These are phyloP conservation scores for Nothocercus julius DNA, from an alignment of 2,113 vertebrate species.

Conservation along the genomic window DNA sequence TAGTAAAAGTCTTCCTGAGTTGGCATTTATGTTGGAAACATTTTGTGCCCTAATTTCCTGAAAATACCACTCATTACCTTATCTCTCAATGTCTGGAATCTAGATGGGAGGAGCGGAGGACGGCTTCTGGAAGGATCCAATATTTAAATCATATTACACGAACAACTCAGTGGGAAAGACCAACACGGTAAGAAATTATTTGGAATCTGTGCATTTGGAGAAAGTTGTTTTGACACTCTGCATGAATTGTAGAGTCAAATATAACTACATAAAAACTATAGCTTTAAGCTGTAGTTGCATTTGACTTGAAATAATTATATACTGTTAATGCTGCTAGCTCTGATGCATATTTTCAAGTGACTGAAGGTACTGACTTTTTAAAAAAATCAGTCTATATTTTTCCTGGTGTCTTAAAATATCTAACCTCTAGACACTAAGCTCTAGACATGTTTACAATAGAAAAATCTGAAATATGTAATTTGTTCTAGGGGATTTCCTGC, in stretches of 20 bases:
- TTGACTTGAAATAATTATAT: not conserved
- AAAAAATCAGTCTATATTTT: not conserved
- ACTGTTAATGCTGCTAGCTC: not conserved
- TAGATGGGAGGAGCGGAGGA: conserved; percentile 96
- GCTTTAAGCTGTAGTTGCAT: not conserved
- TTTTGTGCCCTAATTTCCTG: conserved; percentile 62
- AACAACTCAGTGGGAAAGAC: conserved; percentile 95
- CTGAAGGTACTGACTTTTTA: not conserved
- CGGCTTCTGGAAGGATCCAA: conserved; percentile 93
- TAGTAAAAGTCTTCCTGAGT: conserved; percentile 48
- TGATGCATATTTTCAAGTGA: not conserved
- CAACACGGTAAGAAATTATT: conserved; percentile 85
- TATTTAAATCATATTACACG: conserved; percentile 96
- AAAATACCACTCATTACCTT: conserved; percentile 59
- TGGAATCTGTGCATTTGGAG: fast-evolving
- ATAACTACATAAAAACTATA: too few species aligned
- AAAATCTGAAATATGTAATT: not conserved
- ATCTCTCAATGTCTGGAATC: conserved; percentile 65
- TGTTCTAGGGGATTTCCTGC: not conserved
- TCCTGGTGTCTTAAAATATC: not conserved
- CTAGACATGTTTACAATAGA: not conserved
- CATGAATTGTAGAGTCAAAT: too few species aligned
- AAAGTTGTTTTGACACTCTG: not conserved
- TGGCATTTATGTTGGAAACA: conserved; percentile 57
- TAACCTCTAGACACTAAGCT: not conserved